These are phyloP conservation scores for Galerucella calmariensis DNA, from an alignment of 2,888 invertebrate genomes.

Conservation along the genomic window DNA sequence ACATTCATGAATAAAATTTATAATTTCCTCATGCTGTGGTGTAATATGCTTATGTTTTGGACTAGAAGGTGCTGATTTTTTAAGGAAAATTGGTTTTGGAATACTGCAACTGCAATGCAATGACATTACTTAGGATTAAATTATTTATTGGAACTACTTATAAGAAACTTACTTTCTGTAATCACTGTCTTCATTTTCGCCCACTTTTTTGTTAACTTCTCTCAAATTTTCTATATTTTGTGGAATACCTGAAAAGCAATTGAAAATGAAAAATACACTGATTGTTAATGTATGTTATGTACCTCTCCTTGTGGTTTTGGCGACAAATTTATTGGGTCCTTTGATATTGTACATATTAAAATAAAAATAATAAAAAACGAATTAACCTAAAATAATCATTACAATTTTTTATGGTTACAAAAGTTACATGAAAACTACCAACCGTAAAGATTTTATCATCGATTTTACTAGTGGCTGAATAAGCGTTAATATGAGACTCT, in stretches of 20 bases:
- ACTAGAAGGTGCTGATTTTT: slow-evolving; percentile 62
- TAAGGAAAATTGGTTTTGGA: slow-evolving; percentile 86
- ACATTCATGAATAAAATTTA: slow-evolving; percentile 89
- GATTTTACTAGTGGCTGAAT: too few relatives aligned
- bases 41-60: slow-evolving; percentile 72
- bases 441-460: background rate
- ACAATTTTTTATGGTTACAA: background rate
- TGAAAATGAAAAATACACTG: slow-evolving; percentile 12
- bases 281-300: slow-evolving; percentile 24
- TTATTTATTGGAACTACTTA: slow-evolving; percentile 24
- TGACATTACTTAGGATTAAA: slow-evolving; percentile 19
- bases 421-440: background rate
- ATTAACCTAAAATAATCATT: slow-evolving; percentile 18
- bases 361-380: slow-evolving; percentile 25
- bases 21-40: slow-evolving; percentile 88
- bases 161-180: slow-evolving; percentile 70
- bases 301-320: slow-evolving; percentile 83
- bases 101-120: slow-evolving; percentile 67
- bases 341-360: slow-evolving; percentile 84
- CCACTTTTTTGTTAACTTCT: slow-evolving; percentile 76
- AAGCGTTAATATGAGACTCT: too few relatives aligned
- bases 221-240: slow-evolving; percentile 85
- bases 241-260: slow-evolving; percentile 71
- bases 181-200: slow-evolving; percentile 76
- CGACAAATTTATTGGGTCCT: slow-evolving; percentile 88